phyloP scores from a whole-genome alignment of 2,888 invertebrate genomes.

The Cryptus armator region DNA sequence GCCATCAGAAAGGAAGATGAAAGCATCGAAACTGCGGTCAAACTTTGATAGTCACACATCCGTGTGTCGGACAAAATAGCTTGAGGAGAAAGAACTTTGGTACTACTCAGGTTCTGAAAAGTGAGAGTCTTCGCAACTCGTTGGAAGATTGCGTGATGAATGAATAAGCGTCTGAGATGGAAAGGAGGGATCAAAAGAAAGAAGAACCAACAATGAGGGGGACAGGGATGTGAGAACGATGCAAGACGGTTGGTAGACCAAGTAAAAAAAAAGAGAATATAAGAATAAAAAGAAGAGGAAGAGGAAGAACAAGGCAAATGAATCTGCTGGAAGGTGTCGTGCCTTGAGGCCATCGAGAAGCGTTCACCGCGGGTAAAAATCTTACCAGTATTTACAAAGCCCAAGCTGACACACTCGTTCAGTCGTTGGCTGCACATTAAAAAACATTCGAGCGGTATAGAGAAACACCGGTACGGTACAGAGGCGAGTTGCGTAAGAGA shows the following conservation, averaged over 20 bases:
- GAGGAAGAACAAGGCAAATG: constrained; percentile 57
- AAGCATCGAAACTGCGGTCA: constrained; percentile 5
- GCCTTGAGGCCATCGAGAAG: constrained; percentile 53
- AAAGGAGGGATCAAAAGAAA: constrained; percentile 15
- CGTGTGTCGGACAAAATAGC: background rate
- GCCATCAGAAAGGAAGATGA: background rate
- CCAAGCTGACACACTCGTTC: constrained; percentile 27
- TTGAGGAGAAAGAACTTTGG: constrained; percentile 1
- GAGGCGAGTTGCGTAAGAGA: constrained; percentile 33
- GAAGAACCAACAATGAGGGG: constrained; percentile 16
- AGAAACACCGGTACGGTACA: background rate
- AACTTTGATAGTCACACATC: background rate
- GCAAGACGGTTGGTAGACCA: constrained; percentile 42
- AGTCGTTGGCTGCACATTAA: constrained; percentile 22
- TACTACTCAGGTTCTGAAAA: background rate
- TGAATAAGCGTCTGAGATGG: constrained; percentile 26
- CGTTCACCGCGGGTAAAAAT: constrained; percentile 20
- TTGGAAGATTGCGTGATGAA: constrained; percentile 13
- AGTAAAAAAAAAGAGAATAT: constrained; percentile 8
- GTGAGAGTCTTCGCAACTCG: constrained; percentile 27
- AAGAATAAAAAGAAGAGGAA: constrained; percentile 36
- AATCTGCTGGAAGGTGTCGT: constrained; percentile 55
- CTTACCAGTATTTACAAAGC: constrained; percentile 58
- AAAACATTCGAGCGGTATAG: constrained; percentile 26
- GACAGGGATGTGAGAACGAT: constrained; percentile 41